These are phyloP conservation scores for Lampris incognitus DNA, from an alignment of 2,113 vertebrate genomes.

Conservation along the genomic window DNA sequence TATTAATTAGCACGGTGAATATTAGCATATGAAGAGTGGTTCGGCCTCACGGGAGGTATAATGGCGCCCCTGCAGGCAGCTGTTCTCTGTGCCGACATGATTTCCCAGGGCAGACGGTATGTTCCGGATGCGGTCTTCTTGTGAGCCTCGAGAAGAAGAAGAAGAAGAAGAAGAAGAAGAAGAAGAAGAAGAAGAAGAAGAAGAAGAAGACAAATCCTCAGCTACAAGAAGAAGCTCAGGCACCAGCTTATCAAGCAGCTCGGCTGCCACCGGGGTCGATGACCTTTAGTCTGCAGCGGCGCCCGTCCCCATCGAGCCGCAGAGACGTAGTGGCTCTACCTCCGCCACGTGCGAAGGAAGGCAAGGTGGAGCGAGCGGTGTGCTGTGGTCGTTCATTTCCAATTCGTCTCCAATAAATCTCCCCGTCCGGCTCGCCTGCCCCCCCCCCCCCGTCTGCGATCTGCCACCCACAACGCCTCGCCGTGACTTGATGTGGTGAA, in stretches of 20 bases:
- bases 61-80: no score
- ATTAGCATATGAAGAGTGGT: no score
- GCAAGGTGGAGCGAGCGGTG: constrained; percentile 25
- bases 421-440: not conserved
- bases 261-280: not conserved
- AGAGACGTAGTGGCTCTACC: not conserved
- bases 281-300: not conserved
- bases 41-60: no score
- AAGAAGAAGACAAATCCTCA: not conserved
- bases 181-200: no score
- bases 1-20: no score
- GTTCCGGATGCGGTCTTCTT: not conserved
- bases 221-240: constrained; percentile 25
- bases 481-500: constrained; percentile 39
- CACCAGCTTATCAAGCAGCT: constrained; percentile 45
- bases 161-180: no score
- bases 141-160: constrained; percentile 20
- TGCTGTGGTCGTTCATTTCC: constrained; percentile 5
- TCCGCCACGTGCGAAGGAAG: not conserved
- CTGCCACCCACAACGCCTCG: constrained; percentile 5
- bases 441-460: constrained; percentile 14
- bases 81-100: no score
- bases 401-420: constrained; percentile 5
- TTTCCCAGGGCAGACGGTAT: no score
- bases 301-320: not conserved